phyloP scores from a whole-genome alignment of 2,113 vertebrate genomes.

The Cavia porcellus region DNA sequence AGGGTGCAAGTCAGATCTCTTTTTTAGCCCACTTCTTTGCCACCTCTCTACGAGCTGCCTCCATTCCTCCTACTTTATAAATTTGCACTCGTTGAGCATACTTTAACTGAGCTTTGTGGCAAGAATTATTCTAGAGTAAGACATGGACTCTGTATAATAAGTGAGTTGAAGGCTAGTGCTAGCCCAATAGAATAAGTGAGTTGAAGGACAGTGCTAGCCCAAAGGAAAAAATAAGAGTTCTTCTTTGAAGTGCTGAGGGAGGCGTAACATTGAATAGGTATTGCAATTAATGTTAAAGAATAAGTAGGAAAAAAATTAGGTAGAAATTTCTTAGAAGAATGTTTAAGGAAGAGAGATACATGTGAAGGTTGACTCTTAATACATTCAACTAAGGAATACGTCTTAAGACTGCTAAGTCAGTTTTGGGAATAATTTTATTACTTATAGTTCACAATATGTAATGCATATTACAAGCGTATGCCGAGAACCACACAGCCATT shows the following conservation, averaged over 20 bases:
- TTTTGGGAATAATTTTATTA: constrained; percentile 5
- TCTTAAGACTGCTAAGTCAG: constrained; percentile 15
- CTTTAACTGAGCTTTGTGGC: background rate
- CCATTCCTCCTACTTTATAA: background rate
- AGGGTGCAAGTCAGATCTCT: background rate
- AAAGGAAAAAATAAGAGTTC: constrained; percentile 29
- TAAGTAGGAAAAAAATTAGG: background rate
- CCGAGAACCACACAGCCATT: background rate
- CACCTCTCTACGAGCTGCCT: background rate
- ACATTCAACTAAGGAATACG: constrained; percentile 50
- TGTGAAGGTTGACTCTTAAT: background rate
- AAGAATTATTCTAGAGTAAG: background rate
- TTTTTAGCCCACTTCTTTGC: constrained; percentile 31
- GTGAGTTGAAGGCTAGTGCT: background rate
- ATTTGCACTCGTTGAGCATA: background rate
- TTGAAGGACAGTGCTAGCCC: background rate
- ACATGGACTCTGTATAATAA: background rate
- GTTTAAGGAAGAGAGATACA: background rate
- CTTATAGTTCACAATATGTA: constrained; percentile 17
- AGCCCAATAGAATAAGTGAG: background rate
- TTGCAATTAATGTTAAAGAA: background rate
- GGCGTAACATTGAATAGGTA: background rate
- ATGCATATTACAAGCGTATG: background rate
- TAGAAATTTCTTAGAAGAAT: constrained; percentile 48
- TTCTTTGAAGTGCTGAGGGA: background rate